Evolutionary conservation across 2,797 vertebrate genomes (phyloP).

Genomic region (Schizopygopsis pylzovi): DNA sequence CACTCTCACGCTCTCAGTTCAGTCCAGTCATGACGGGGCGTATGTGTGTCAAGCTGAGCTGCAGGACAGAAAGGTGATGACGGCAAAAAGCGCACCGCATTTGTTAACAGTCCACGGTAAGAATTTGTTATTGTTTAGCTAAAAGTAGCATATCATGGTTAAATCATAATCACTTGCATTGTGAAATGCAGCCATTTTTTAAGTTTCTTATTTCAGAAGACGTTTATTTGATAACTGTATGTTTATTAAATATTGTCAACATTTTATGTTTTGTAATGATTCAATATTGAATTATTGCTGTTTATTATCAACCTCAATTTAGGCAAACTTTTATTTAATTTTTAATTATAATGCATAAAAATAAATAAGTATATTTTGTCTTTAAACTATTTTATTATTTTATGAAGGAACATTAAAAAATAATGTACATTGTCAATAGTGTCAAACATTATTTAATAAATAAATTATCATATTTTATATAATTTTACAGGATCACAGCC

Average conservation of each 20-base stretch:
- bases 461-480: not conserved
- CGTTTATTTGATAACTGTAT: too few species aligned
- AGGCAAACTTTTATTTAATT: too few species aligned
- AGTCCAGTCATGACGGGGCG: not conserved
- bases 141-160: not conserved
- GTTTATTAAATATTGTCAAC: too few species aligned
- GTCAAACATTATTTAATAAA: not conserved
- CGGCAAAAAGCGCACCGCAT: not conserved
- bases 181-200: not conserved
- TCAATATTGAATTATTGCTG: not conserved
- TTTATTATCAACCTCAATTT: not conserved
- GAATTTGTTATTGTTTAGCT: not conserved
- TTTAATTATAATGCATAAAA: too few species aligned
- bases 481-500: not conserved
- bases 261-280: too few species aligned
- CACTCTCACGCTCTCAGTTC: constrained; percentile 37
- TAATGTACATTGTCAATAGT: not conserved
- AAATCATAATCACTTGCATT: not conserved
- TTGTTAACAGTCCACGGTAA: constrained; percentile 57
- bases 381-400: not conserved
- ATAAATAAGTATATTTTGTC: too few species aligned
- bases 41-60: constrained; percentile 67
- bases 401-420: too few species aligned
- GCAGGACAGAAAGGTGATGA: not conserved
- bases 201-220: not conserved